Conservation (phyloP, 2,113 vertebrate genomes). For the Porphyrio hochstetteri region DNA sequence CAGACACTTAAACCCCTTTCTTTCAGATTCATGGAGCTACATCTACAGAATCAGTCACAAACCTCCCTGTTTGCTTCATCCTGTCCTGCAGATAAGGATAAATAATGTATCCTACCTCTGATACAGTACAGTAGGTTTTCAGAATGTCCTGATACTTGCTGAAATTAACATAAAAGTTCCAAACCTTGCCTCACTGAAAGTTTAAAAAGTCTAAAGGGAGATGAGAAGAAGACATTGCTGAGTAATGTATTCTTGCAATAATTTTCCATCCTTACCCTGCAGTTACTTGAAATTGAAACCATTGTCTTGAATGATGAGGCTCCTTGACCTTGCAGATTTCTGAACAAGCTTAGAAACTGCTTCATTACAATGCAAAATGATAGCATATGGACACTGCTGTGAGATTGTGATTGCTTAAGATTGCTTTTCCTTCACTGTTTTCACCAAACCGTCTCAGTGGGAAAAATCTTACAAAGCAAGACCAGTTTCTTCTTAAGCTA, state of each 20-base stretch:
- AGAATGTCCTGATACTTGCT: not conserved
- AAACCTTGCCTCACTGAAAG: not conserved
- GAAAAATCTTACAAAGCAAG: not conserved
- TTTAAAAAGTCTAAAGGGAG: not conserved
- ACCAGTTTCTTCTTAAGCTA: not conserved
- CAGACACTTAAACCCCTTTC: not conserved
- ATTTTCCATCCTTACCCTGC: not conserved
- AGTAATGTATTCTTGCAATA: not conserved
- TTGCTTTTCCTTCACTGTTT: conserved; percentile 31
- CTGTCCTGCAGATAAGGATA: not conserved
- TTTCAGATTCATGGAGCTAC: not conserved
- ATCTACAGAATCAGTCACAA: not conserved
- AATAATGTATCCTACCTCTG: not conserved
- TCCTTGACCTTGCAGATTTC: conserved; percentile 36
- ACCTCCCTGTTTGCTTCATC: not conserved
- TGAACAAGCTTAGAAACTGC: conserved; percentile 16
- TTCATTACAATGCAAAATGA: conserved; percentile 26
- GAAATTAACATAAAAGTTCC: not conserved
- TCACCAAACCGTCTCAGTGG: not conserved
- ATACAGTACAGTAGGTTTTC: not conserved
- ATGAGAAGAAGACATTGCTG: not conserved
- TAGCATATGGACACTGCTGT: not conserved
- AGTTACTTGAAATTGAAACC: conserved; percentile 35
- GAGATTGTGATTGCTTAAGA: conserved; percentile 23
- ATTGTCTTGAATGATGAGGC: conserved; percentile 29